A percentile compares a stretch with the other conserved stretches of the same genome.
phyloP scores from a whole-genome alignment of 2,113 vertebrate species.

The Symphodus melops region DNA sequence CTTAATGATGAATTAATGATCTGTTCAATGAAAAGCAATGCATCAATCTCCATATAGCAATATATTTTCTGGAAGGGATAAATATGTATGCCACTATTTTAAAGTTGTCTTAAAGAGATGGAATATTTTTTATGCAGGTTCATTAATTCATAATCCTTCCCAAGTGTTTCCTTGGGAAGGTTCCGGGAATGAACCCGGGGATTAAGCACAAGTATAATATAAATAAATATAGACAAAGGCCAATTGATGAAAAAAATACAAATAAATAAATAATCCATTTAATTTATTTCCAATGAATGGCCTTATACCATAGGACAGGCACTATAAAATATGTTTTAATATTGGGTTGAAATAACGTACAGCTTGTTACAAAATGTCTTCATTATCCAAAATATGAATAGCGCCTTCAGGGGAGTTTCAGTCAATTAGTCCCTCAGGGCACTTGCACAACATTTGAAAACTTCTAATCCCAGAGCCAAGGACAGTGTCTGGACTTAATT shows the following conservation, averaged over 20 bases:
- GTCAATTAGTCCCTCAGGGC: slow-evolving; percentile 14
- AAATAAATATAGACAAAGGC: too few species aligned
- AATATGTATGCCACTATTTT: slow-evolving; percentile 28
- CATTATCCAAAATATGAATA: slow-evolving; percentile 6
- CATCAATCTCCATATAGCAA: too few species aligned
- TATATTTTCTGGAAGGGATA: background rate
- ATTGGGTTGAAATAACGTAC: background rate
- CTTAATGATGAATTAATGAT: slow-evolving; percentile 34
- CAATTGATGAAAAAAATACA: too few species aligned
- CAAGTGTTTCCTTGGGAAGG: too few species aligned
- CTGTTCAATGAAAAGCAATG: slow-evolving; percentile 41
- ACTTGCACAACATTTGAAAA: slow-evolving; percentile 8
- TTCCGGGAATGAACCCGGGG: too few species aligned
- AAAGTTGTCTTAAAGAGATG: background rate
- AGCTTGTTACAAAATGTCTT: slow-evolving; percentile 9
- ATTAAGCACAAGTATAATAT: too few species aligned
- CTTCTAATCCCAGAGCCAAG: slow-evolving; percentile 31
- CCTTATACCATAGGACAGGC: background rate
- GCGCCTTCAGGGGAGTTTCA: background rate
- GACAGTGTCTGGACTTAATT: slow-evolving; percentile 36
- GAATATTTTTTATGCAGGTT: background rate
- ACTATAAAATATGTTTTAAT: background rate
- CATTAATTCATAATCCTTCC: too few species aligned
- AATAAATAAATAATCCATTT: too few species aligned
- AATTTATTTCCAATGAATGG: background rate